Conservation (phyloP, 2,888 invertebrate genomes). For the Acrobeloides nanus region DNA sequence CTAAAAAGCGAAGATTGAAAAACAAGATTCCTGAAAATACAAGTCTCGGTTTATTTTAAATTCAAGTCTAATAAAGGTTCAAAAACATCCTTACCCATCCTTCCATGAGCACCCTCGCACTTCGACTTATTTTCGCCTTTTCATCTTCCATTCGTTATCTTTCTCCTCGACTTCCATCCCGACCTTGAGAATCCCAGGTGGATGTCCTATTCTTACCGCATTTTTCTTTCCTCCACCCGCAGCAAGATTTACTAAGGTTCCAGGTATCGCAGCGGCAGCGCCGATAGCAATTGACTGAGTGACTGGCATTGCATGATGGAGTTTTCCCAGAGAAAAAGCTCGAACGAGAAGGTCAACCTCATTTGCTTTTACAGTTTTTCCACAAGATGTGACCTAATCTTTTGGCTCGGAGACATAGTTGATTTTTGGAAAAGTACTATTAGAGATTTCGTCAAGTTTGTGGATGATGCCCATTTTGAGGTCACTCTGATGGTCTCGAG, state of each 20-base stretch:
- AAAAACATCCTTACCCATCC: background rate
- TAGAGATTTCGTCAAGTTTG: background rate
- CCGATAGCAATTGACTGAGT: background rate
- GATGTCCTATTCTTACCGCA: background rate
- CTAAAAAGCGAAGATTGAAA: no score
- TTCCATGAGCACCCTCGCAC: background rate
- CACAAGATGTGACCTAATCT: background rate
- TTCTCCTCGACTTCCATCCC: background rate
- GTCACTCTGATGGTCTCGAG: background rate
- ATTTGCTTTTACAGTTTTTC: background rate
- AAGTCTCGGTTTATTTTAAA: no score
- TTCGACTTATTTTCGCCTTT: background rate
- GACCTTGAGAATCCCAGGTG: background rate
- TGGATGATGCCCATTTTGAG: background rate
- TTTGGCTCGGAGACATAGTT: background rate
- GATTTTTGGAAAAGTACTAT: no score
- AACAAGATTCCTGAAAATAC: no score
- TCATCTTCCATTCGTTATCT: background rate
- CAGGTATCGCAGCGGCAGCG: constrained; percentile 1
- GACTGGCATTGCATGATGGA: background rate
- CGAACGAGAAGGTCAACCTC: background rate
- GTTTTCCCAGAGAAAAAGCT: background rate
- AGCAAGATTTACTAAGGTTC: background rate
- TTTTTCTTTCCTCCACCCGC: constrained; percentile 10
- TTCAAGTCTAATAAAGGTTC: no score